These are phyloP conservation scores for Meteorus sp. DNA, from an alignment of 1,140 invertebrate species.

Conservation along the genomic window DNA sequence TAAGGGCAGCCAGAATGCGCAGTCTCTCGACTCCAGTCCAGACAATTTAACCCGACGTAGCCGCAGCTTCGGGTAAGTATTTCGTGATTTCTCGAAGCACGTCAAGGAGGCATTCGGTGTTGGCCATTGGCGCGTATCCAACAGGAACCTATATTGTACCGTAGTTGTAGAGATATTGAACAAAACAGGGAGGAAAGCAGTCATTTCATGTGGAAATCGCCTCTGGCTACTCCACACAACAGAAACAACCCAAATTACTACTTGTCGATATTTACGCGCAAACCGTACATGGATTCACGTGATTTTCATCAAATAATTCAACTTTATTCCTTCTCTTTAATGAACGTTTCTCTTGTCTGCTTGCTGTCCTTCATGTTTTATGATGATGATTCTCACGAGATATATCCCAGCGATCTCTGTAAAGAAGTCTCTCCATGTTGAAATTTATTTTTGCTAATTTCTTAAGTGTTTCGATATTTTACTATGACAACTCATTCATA, in stretches of 20 bases:
- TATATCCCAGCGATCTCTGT: no score
- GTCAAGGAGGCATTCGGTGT: not conserved
- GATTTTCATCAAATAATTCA: not conserved
- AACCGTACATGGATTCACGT: no score
- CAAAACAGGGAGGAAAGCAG: not conserved
- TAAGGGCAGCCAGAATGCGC: not conserved
- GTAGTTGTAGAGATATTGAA: no score
- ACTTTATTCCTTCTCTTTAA: not conserved
- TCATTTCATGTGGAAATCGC: not conserved
- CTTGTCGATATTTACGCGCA: no score
- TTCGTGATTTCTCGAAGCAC: not conserved
- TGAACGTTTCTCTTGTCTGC: no score
- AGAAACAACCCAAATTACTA: not conserved
- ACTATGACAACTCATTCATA: no score
- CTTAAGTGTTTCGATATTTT: no score
- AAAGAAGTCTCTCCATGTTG: no score
- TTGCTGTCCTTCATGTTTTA: no score
- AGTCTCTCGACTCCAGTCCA: conserved; percentile 1
- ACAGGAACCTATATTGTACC: not conserved
- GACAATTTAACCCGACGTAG: conserved; percentile 1
- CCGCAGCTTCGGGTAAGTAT: not conserved
- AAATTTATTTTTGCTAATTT: no score
- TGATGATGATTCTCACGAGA: no score
- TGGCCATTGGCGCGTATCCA: not conserved
- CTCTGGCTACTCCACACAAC: not conserved